phyloP scores from a whole-genome alignment of 2,888 invertebrate species.

The Perizoma flavofasciatum region DNA sequence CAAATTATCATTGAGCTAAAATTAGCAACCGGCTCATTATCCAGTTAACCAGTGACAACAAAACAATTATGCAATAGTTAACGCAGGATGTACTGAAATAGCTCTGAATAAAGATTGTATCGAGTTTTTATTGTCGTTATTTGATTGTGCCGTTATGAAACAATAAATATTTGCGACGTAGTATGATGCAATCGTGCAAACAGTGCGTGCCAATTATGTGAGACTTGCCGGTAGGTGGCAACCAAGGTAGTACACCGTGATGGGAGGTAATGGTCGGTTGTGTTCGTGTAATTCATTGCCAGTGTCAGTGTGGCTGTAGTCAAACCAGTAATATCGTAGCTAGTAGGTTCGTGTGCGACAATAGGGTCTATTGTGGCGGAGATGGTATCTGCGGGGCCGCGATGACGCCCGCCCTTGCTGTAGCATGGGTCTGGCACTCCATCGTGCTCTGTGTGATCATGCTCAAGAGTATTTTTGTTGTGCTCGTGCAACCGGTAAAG shows the following conservation, averaged over 20 bases:
- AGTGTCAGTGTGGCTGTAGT: conserved; percentile 52
- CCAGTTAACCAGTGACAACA: conserved; percentile 23
- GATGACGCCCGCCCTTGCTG: conserved; percentile 37
- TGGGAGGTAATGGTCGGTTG: conserved; percentile 26
- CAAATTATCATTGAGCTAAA: conserved; percentile 13
- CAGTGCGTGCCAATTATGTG: conserved; percentile 34
- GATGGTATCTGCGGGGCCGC: conserved; percentile 57
- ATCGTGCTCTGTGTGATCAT: conserved; percentile 46
- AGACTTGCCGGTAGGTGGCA: conserved; percentile 8
- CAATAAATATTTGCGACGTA: conserved; percentile 34
- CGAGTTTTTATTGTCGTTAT: conserved; percentile 28
- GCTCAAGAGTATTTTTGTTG: conserved; percentile 56
- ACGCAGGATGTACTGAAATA: conserved; percentile 45
- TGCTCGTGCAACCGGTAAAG: conserved; percentile 58
- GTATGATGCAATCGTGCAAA: conserved; percentile 37
- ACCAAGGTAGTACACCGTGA: conserved; percentile 27
- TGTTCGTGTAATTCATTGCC: conserved; percentile 44
- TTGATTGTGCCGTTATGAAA: conserved; percentile 33
- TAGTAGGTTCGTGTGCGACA: conserved; percentile 46
- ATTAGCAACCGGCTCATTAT: conserved; percentile 25
- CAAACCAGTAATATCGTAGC: too few relatives aligned
- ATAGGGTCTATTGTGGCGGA: conserved; percentile 51
- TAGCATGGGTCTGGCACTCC: conserved; percentile 48
- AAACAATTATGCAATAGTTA: conserved; percentile 38
- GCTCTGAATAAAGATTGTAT: conserved; percentile 29